Conservation (phyloP, 2,888 invertebrate species). For the Drosophila suboccidentalis region DNA sequence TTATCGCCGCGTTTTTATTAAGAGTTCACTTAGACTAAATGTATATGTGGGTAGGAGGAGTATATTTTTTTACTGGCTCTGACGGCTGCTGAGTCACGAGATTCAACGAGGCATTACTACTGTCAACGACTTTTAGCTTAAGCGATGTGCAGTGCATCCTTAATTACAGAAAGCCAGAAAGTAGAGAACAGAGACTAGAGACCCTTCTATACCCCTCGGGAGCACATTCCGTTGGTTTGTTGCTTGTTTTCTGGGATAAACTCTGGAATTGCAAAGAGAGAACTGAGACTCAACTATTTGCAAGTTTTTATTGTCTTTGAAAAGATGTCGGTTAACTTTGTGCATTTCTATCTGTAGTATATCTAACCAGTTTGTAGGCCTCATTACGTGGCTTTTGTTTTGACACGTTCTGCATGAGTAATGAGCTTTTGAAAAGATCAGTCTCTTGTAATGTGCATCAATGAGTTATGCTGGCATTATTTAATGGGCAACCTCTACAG, state of each 20-base stretch:
- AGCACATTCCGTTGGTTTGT: slow-evolving; percentile 22
- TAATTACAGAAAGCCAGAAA: slow-evolving; percentile 58
- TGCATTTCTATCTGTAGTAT: slow-evolving; percentile 21
- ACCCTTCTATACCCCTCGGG: slow-evolving; percentile 11
- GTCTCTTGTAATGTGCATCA: slow-evolving; percentile 32
- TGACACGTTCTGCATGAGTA: slow-evolving; percentile 38
- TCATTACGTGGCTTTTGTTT: slow-evolving; percentile 43
- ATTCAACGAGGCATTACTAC: slow-evolving; percentile 52
- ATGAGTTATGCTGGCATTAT: slow-evolving; percentile 25
- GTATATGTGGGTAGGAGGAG: slow-evolving; percentile 32
- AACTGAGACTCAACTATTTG: slow-evolving; percentile 44
- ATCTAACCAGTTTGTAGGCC: slow-evolving; percentile 39
- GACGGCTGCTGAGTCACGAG: slow-evolving; percentile 58
- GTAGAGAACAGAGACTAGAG: slow-evolving; percentile 19
- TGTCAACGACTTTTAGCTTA: slow-evolving; percentile 71
- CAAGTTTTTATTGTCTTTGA: slow-evolving; percentile 63
- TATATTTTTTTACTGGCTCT: slow-evolving; percentile 14
- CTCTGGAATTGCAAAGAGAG: slow-evolving; percentile 31
- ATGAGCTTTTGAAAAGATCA: slow-evolving; percentile 34
- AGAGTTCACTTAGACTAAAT: slow-evolving; percentile 54
- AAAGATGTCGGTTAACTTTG: slow-evolving; percentile 43
- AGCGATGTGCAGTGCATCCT: slow-evolving; percentile 75
- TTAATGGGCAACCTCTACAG: slow-evolving; percentile 9
- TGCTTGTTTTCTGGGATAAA: slow-evolving; percentile 36
- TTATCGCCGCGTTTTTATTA: slow-evolving; percentile 50